Evolutionary conservation across 1,140 invertebrate species (phyloP).

Genomic region (Pachypsylla venusta): DNA sequence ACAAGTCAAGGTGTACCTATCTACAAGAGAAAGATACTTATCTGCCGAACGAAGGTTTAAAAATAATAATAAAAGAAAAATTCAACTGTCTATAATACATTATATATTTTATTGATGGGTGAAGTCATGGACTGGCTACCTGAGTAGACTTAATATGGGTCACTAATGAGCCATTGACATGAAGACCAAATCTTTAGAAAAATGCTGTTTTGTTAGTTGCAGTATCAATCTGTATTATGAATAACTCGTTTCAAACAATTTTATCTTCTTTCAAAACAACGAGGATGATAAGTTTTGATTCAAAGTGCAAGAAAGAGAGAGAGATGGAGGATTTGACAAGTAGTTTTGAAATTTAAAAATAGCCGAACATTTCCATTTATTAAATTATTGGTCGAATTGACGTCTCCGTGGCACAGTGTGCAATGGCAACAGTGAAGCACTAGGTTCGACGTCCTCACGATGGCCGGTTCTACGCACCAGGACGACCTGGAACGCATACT

Average conservation of each 20-base stretch:
- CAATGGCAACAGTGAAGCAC: too few species aligned
- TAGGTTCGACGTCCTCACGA: too few species aligned
- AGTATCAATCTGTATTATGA: neutral
- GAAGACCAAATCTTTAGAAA: neutral
- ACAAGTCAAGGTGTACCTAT: slow-evolving; percentile 7
- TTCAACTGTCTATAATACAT: slow-evolving; percentile 8
- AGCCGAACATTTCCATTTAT: too few species aligned
- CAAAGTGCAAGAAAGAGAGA: too few species aligned
- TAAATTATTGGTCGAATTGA: too few species aligned
- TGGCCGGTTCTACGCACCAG: too few species aligned
- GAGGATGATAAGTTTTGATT: too few species aligned
- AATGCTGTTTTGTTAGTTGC: neutral
- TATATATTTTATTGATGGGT: slow-evolving; percentile 10
- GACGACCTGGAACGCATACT: too few species aligned
- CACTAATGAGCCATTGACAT: slow-evolving; percentile 9
- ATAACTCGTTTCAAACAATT: neutral
- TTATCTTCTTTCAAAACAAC: neutral
- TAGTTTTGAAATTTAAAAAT: too few species aligned
- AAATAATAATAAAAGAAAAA: slow-evolving; percentile 6
- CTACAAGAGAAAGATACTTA: slow-evolving; percentile 2
- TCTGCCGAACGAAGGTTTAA: slow-evolving; percentile 8
- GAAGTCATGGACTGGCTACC: neutral
- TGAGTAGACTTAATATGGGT: slow-evolving; percentile 7
- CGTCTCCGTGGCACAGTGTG: too few species aligned
- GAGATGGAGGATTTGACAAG: too few species aligned